Base-by-base conservation (phyloP, 30 jellyfish, hydroid and myxozoan species). In the Turritopsis dohrnii region DNA sequence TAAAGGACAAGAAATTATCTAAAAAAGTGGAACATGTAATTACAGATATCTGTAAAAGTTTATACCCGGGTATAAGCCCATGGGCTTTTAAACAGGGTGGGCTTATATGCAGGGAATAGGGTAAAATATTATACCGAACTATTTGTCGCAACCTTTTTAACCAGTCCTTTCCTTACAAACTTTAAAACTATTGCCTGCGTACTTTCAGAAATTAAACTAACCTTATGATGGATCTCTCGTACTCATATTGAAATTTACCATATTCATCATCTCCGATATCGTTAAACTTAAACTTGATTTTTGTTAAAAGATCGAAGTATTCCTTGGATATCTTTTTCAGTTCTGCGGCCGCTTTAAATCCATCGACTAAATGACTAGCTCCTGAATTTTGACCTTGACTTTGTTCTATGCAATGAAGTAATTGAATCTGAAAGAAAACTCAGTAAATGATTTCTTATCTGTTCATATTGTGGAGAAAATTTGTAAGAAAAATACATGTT, bases 161-260 rank as follows among this genome's bases (percentile, higher is more conserved):
- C n/a, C n/a, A n/a, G n/a, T n/a, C n/a, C n/a, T n/a, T n/a, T n/a
- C n/a, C n/a, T n/a, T n/a, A n/a, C n/a, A n/a, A n/a, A 41, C 60
- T 41, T 13, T 13, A 5, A 13, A 41, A 41, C 5, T 3, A 41
- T 41, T 13, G 60, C 60, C 60, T 13, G 13, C 5, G 60, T 41
- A 13, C 13, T 0, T 30, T 29, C 60, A 69, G 77, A 8, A 69
- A 69, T 27, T n/a, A 17, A 23, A 28, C 89, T 80, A 74, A 91
- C 97, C 94, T 90, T 16, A 91, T 91, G n/a, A 83, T 77, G 22
- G 97, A 94, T 25, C 94, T 54, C 81, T 91, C 97, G 29, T 24
- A 83, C 20, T 60, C 79, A 84, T 18, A 52, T 18, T 79, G 53
- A 75, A 76, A 91, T 66, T 91, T 96, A 1, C 97, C 97, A 74